These are phyloP conservation scores for Azemiops feae DNA, from an alignment of 2,113 vertebrate genomes.

Conservation along the genomic window DNA sequence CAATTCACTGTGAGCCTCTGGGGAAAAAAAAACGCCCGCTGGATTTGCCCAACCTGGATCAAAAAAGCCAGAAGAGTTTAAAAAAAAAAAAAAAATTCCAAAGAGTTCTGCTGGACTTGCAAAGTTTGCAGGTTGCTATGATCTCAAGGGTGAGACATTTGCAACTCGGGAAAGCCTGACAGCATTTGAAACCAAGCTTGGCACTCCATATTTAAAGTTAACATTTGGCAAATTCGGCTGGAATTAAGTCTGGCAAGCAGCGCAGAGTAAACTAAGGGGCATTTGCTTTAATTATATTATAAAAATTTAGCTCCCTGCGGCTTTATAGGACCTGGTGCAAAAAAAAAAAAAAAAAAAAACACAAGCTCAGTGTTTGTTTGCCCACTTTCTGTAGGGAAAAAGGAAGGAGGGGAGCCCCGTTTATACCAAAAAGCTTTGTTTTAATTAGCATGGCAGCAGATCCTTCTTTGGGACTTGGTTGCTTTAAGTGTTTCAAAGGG, in stretches of 20 bases:
- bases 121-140: neutral
- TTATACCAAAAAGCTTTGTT: slow-evolving; percentile 48
- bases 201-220: slow-evolving; percentile 47
- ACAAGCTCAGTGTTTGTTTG: neutral
- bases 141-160: slow-evolving; percentile 2
- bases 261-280: slow-evolving; percentile 40
- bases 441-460: slow-evolving; percentile 31
- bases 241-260: slow-evolving; percentile 47
- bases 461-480: slow-evolving; percentile 3
- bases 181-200: slow-evolving; percentile 34
- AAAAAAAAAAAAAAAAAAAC: neutral
- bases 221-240: slow-evolving; percentile 36
- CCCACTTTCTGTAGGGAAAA: slow-evolving; percentile 8
- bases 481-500: slow-evolving; percentile 38
- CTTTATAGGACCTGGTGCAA: slow-evolving; percentile 12
- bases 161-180: slow-evolving; percentile 24
- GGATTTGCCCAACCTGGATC: neutral
- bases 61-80: neutral
- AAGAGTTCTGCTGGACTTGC: neutral
- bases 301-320: slow-evolving; percentile 46
- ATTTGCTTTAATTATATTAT: slow-evolving; percentile 60
- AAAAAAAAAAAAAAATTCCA: no score
- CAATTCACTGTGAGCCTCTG: neutral
- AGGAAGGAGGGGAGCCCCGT: neutral
- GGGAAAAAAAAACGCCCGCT: neutral